Percentiles rank a stretch among this genome's conserved stretches.
Evolutionary conservation across 2,888 invertebrate species (phyloP).

Genomic region (Aelia acuminata): DNA sequence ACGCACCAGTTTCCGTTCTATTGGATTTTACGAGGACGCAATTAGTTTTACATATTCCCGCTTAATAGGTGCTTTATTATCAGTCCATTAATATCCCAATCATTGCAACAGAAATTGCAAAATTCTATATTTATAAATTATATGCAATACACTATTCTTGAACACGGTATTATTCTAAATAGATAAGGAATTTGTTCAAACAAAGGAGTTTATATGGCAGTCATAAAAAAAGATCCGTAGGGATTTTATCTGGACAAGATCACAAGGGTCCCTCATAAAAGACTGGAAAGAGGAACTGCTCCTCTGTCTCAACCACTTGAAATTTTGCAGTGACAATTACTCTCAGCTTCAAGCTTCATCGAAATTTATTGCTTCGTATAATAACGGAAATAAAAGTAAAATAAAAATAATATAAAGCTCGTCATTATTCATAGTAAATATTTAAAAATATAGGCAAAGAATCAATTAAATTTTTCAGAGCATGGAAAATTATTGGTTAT

Average conservation of each 20-base stretch:
- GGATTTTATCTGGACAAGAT: neutral
- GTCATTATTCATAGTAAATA: too few species aligned
- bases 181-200: neutral
- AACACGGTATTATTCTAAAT: neutral
- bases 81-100: neutral
- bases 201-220: neutral
- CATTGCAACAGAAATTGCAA: neutral
- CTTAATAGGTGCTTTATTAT: neutral
- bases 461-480: too few species aligned
- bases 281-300: neutral
- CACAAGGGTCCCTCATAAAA: neutral
- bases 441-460: too few species aligned
- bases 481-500: too few species aligned
- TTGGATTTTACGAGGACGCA: neutral
- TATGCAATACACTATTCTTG: neutral
- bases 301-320: neutral
- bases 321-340: neutral
- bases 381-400: too few species aligned
- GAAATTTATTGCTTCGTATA: too few species aligned
- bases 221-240: neutral
- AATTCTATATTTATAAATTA: neutral
- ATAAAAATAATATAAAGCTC: too few species aligned
- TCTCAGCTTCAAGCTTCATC: too few species aligned
- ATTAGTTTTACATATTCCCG: neutral
- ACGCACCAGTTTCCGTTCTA: constrained; percentile 7